These are phyloP conservation scores for Benthosema pterotum DNA, from an alignment of 2,797 vertebrate genomes.

Conservation along the genomic window DNA sequence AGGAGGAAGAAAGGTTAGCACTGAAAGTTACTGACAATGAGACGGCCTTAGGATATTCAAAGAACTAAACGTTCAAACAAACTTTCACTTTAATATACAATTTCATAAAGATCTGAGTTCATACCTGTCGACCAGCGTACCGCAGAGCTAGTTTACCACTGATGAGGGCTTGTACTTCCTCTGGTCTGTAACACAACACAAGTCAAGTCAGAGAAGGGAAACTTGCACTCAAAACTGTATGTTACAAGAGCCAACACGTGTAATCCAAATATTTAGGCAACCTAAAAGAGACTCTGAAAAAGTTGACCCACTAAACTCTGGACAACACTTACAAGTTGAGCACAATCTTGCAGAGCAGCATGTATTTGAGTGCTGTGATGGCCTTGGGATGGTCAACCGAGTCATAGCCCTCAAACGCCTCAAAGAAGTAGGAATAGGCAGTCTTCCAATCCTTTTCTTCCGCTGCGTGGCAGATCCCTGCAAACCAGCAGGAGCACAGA, in stretches of 20 bases:
- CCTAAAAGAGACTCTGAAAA: too few species aligned
- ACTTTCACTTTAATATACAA: neutral
- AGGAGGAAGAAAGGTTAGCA: neutral
- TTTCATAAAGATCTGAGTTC: neutral
- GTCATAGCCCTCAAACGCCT: slow-evolving; percentile 98
- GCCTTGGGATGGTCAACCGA: slow-evolving; percentile 96
- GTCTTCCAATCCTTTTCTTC: slow-evolving; percentile 99
- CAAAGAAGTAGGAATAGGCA: slow-evolving; percentile 98
- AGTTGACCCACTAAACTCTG: neutral
- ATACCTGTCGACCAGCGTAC: slow-evolving; percentile 93
- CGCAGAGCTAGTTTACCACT: slow-evolving; percentile 95
- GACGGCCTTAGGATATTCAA: neutral
- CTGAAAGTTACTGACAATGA: neutral
- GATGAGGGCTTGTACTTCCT: slow-evolving; percentile 95
- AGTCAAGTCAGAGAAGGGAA: neutral
- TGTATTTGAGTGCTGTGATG: slow-evolving; percentile 97
- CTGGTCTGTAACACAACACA: slow-evolving; percentile 82
- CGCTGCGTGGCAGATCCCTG: slow-evolving; percentile 98
- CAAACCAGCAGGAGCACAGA: neutral
- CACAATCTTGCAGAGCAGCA: slow-evolving; percentile 99
- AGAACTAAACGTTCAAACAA: neutral
- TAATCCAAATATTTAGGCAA: too few species aligned
- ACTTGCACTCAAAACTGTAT: neutral
- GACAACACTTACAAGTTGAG: slow-evolving; percentile 88
- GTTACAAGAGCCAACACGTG: too few species aligned